phyloP scores from a whole-genome alignment of 2,888 invertebrate genomes.

The Achlya flavicornis region DNA sequence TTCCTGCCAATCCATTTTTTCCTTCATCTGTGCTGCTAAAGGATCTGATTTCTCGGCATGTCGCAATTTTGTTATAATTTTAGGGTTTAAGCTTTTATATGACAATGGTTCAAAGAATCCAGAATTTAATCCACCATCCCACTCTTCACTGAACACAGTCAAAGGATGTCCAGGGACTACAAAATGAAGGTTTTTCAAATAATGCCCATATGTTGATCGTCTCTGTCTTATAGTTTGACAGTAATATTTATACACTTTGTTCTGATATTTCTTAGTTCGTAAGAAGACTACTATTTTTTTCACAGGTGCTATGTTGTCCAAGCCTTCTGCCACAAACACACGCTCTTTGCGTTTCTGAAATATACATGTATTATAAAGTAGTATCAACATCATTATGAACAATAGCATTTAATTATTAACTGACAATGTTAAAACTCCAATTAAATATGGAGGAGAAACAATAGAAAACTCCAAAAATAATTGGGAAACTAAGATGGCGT shows the following conservation, averaged over 20 bases:
- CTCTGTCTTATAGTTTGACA: conserved; percentile 50
- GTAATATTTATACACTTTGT: conserved; percentile 53
- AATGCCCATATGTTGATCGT: conserved; percentile 20
- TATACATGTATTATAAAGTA: conserved; percentile 9
- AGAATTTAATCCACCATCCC: conserved; percentile 65
- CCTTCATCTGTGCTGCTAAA: conserved; percentile 52
- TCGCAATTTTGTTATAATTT: conserved; percentile 53
- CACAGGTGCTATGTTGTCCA: conserved; percentile 58
- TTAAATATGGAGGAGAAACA: too few species aligned
- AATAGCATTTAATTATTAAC: too few species aligned
- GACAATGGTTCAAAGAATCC: conserved; percentile 67
- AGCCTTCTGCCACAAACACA: conserved; percentile 45
- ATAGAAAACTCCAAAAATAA: too few species aligned
- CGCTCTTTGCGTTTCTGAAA: conserved; percentile 38
- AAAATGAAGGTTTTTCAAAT: conserved; percentile 43
- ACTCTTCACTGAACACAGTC: conserved; percentile 59
- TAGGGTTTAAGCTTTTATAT: conserved; percentile 64
- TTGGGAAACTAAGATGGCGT: too few species aligned
- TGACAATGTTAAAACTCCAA: too few species aligned
- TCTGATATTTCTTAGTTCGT: conserved; percentile 40
- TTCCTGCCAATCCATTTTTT: conserved; percentile 60
- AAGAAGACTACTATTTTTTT: conserved; percentile 57
- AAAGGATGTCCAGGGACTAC: conserved; percentile 57
- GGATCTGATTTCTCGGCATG: conserved; percentile 60
- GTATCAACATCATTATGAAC: neutral